Percentiles rank a stretch among this genome's conserved stretches.
These are phyloP conservation scores for Neopipo cinnamomea DNA, from an alignment of 2,113 vertebrate species.

Conservation along the genomic window DNA sequence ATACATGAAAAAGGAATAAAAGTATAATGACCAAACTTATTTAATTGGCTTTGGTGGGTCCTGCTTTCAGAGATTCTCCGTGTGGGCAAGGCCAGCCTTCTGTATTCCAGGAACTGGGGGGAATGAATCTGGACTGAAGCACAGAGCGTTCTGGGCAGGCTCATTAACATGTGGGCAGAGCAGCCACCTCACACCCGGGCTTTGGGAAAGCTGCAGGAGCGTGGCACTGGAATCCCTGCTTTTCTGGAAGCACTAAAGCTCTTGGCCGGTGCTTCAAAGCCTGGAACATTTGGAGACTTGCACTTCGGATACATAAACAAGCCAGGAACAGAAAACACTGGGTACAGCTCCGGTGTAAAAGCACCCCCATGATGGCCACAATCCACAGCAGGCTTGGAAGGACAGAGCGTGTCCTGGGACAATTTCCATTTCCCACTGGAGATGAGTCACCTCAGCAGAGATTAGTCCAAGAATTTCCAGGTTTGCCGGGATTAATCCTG, in stretches of 20 bases:
- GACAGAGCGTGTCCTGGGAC: conserved; percentile 6
- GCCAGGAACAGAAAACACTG: conserved; percentile 4
- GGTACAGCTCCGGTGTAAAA: not conserved
- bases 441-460: conserved; percentile 16
- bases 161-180: not conserved
- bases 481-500: not conserved
- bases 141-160: not conserved
- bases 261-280: not conserved
- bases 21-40: not conserved
- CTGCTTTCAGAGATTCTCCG: not conserved
- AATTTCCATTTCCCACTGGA: conserved; percentile 18
- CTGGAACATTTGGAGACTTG: not conserved
- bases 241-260: not conserved
- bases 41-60: not conserved
- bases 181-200: not conserved
- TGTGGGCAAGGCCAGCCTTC: not conserved
- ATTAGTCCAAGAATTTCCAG: not conserved
- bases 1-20: not conserved
- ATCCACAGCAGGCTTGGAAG: conserved; percentile 1
- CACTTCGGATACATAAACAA: not conserved
- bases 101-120: not conserved
- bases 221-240: not conserved
- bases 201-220: not conserved
- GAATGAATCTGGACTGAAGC: not conserved
- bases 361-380: not conserved